Evolutionary conservation across 2,888 invertebrate species (phyloP), one percentile per base, ranked within the genome.

Genomic region (Julus scanicus): DNA sequence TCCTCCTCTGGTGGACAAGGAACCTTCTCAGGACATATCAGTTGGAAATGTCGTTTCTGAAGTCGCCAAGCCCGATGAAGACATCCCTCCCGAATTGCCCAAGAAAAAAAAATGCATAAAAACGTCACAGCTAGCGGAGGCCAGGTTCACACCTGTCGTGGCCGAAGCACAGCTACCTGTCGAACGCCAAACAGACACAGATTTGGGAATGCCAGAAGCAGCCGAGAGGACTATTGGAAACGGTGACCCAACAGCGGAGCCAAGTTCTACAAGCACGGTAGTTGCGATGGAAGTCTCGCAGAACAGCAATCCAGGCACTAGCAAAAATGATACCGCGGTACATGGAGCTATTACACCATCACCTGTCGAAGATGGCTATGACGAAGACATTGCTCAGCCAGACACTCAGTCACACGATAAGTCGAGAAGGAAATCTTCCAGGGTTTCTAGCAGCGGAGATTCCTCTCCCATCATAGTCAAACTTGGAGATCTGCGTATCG

Each of bases 401-500:
- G 44, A 3, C 44, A 49, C 6, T 0, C 44, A 84, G 1, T 2
- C 15, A n/a, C 44, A n/a, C 8, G n/a, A 29, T 3, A 86, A 57
- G 53, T 39, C 57, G 1, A 15, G 3, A 40, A 57, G 57, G 29
- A 53, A 57, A 17, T 20, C 85, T 9, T 85, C 85, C 11, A 57
- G 37, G 37, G 37, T 57, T 57, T 57, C 86, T 39, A 87, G 80
- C 48, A 49, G 71, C 87, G 83, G 80, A n/a, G 20, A 40, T 13
- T 87, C 83, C 5, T 87, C 87, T 17, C 87, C 87, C 20, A 39
- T 49, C 20, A 86, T 49, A 3, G n/a, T 53, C 49, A 86, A 40
- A 57, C 57, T 86, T 4, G 57, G 17, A 57, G n/a, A 86, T 9
- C 83, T 87, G 44, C 80, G 40, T 8, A 86, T 86, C 49, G 39